Evolutionary conservation across 2,113 vertebrate genomes (phyloP).

Genomic region (Chloropsis hardwickii): DNA sequence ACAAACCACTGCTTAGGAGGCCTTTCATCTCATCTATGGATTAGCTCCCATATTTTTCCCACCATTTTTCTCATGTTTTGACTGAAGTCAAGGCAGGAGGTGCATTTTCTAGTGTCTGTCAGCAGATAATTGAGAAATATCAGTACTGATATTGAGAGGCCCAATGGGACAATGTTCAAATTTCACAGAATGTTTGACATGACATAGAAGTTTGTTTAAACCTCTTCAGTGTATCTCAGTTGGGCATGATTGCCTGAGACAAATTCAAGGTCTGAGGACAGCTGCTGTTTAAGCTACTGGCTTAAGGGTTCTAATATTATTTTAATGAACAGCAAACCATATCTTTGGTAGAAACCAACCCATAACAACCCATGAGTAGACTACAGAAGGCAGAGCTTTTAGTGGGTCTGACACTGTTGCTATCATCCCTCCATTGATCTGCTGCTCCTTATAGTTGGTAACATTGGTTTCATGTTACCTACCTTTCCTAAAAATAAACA

Average conservation of each 20-base stretch:
- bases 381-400: not conserved
- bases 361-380: not conserved
- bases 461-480: not conserved
- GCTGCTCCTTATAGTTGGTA: not conserved
- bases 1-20: not conserved
- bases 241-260: not conserved
- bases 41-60: not conserved
- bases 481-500: not conserved
- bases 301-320: accelerated
- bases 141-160: not conserved
- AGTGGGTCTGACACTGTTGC: not conserved
- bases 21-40: not conserved
- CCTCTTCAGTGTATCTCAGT: not conserved
- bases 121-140: not conserved
- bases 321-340: not conserved
- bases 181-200: not conserved
- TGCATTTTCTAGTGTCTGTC: not conserved
- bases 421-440: not conserved
- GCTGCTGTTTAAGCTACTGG: not conserved
- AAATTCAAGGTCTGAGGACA: not conserved
- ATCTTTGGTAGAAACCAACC: not conserved
- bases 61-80: not conserved
- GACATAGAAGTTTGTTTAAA: not conserved
- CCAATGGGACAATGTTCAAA: not conserved
- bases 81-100: not conserved